A percentile compares a stretch with the other conserved stretches of the same genome.
phyloP scores from a whole-genome alignment of 2,797 vertebrate genomes.

The Microchirus variegatus region DNA sequence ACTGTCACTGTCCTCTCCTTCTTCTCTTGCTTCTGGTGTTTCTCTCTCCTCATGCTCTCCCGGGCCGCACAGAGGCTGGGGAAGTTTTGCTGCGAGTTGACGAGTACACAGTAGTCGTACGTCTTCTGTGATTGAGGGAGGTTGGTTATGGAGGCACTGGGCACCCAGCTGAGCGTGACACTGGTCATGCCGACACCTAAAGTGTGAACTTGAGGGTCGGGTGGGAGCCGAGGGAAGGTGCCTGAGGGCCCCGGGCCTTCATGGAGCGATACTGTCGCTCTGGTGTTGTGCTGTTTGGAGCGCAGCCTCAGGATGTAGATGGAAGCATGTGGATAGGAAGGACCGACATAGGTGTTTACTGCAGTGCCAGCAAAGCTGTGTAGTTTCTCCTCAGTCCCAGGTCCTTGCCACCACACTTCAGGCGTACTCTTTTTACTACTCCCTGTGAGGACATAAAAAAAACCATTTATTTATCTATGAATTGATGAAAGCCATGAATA shows the following conservation, averaged over 20 bases:
- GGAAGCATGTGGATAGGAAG: slow-evolving; percentile 71
- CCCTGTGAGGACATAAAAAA: slow-evolving; percentile 64
- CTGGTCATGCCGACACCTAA: slow-evolving; percentile 86
- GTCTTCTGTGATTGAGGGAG: slow-evolving; percentile 60
- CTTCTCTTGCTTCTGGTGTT: slow-evolving; percentile 49
- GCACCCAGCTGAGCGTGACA: slow-evolving; percentile 88
- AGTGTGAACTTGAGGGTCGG: slow-evolving; percentile 84
- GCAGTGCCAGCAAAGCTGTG: slow-evolving; percentile 84
- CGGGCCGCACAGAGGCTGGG: slow-evolving; percentile 86
- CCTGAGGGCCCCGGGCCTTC: slow-evolving; percentile 77
- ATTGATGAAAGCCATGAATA: no score
- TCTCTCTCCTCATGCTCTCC: slow-evolving; percentile 69
- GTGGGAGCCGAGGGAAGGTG: slow-evolving; percentile 84
- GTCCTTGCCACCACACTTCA: slow-evolving; percentile 82
- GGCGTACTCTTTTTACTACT: slow-evolving; percentile 79
- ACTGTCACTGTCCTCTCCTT: slow-evolving; percentile 57
- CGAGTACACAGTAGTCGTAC: slow-evolving; percentile 87
- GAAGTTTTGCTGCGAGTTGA: slow-evolving; percentile 86
- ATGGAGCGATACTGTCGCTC: slow-evolving; percentile 81
- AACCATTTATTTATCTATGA: no score
- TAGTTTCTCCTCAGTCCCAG: slow-evolving; percentile 78
- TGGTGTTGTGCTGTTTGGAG: slow-evolving; percentile 83
- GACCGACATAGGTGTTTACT: slow-evolving; percentile 83
- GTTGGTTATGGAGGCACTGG: slow-evolving; percentile 80
- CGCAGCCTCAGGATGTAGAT: slow-evolving; percentile 87